Conservation (phyloP, 2,113 vertebrate genomes). For the Trematocara nigrifrons region DNA sequence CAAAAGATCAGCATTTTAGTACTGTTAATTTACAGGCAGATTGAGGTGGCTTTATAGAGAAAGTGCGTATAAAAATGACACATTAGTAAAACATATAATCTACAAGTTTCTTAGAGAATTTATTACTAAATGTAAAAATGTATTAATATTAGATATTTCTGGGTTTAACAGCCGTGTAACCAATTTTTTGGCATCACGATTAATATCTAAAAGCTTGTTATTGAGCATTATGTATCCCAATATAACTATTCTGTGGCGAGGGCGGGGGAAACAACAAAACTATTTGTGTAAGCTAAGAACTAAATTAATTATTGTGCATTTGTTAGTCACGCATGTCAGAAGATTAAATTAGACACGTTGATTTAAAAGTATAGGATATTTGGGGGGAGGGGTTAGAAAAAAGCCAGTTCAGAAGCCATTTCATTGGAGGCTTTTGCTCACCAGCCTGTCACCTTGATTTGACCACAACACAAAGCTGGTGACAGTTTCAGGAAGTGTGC, state of each 20-base stretch:
- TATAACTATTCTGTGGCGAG: not conserved
- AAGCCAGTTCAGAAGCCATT: slow-evolving; percentile 12
- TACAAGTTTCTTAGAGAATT: not conserved
- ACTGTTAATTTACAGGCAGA: not conserved
- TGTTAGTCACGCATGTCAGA: not conserved
- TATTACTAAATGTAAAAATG: not conserved
- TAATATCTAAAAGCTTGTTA: not conserved
- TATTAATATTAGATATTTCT: not conserved
- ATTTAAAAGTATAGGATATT: not conserved
- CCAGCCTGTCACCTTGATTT: slow-evolving; percentile 53
- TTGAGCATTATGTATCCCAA: not conserved
- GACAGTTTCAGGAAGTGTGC: slow-evolving; percentile 51
- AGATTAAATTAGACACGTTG: not conserved
- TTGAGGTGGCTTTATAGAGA: not conserved
- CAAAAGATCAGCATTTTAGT: not conserved
- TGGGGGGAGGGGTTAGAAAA: not conserved
- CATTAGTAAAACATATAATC: not conserved
- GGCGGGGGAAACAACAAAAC: not conserved
- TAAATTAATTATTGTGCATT: not conserved
- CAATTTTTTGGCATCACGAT: not conserved
- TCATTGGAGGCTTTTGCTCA: slow-evolving; percentile 28
- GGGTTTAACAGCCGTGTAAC: not conserved
- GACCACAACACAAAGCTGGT: slow-evolving; percentile 42
- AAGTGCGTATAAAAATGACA: accelerated
- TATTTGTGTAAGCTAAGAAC: not conserved